Conservation (phyloP, 1,140 invertebrate genomes). For the Latrodectus geometricus region DNA sequence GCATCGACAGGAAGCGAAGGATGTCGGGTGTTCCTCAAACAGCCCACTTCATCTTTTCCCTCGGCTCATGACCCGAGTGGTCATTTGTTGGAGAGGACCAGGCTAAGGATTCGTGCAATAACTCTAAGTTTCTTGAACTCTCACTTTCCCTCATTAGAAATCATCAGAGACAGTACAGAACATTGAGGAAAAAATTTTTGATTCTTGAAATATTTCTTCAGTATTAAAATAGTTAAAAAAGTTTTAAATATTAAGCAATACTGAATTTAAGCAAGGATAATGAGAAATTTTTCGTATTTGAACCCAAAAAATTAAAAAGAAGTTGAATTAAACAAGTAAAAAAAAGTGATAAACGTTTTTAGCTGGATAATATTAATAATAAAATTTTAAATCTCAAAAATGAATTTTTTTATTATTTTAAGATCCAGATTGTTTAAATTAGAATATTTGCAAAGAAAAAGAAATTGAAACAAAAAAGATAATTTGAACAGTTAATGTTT, state of each 20-base stretch:
- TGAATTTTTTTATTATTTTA: too few relatives aligned
- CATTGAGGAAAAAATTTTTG: neutral
- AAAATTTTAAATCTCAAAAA: neutral
- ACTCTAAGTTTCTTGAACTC: neutral
- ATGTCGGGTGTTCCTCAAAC: neutral
- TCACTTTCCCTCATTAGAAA: neutral
- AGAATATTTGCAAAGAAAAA: too few relatives aligned
- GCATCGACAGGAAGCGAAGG: neutral
- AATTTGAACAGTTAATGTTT: too few relatives aligned
- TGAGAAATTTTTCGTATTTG: too few relatives aligned
- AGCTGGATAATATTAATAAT: neutral
- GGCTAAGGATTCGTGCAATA: neutral
- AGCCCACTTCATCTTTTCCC: neutral
- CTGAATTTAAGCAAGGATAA: too few relatives aligned
- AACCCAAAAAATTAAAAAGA: neutral
- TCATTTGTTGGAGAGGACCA: neutral
- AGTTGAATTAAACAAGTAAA: neutral
- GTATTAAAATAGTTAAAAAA: too few relatives aligned
- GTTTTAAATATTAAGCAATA: too few relatives aligned
- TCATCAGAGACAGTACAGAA: neutral
- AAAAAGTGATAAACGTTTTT: neutral
- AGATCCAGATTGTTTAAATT: too few relatives aligned
- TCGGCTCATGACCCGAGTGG: neutral
- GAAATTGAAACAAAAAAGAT: too few relatives aligned
- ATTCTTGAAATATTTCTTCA: neutral